phyloP scores from a whole-genome alignment of 2,797 vertebrate species.

The Gephyroberyx darwinii region DNA sequence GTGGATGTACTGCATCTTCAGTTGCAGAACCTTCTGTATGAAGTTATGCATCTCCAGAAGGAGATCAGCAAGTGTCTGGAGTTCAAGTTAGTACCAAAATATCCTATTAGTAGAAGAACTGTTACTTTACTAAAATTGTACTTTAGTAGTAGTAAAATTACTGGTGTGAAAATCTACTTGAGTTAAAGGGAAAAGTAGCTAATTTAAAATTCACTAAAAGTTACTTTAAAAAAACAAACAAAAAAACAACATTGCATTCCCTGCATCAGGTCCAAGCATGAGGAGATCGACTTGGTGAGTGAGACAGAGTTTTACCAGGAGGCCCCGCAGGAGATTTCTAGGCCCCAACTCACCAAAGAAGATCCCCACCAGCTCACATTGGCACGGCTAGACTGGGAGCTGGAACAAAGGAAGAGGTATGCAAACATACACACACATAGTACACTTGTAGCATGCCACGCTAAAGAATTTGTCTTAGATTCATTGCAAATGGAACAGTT shows the following conservation, averaged over 20 bases:
- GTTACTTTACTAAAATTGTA: slow-evolving; percentile 5
- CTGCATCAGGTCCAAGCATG: slow-evolving; percentile 91
- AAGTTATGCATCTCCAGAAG: slow-evolving; percentile 99
- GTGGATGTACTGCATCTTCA: slow-evolving; percentile 96
- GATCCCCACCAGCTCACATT: slow-evolving; percentile 96
- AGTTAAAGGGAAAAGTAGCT: too few species aligned
- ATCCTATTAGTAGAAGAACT: not conserved
- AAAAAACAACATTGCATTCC: too few species aligned
- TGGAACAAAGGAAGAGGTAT: slow-evolving; percentile 97
- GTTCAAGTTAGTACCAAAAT: slow-evolving; percentile 90
- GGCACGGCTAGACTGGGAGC: slow-evolving; percentile 96
- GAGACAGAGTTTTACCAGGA: slow-evolving; percentile 93
- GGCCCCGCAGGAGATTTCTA: slow-evolving; percentile 91
- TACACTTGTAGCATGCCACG: not conserved
- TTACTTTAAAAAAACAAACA: too few species aligned
- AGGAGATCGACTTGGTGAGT: slow-evolving; percentile 95
- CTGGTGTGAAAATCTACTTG: too few species aligned
- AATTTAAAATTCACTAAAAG: too few species aligned
- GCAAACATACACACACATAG: not conserved
- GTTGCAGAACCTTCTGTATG: slow-evolving; percentile 97
- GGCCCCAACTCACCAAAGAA: slow-evolving; percentile 84
- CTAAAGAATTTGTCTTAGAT: not conserved
- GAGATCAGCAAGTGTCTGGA: slow-evolving; percentile 99
- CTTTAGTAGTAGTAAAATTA: not conserved
- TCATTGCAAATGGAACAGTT: not conserved